Base-by-base conservation (phyloP, 2,113 vertebrate genomes). In the Pelodiscus sinensis region DNA sequence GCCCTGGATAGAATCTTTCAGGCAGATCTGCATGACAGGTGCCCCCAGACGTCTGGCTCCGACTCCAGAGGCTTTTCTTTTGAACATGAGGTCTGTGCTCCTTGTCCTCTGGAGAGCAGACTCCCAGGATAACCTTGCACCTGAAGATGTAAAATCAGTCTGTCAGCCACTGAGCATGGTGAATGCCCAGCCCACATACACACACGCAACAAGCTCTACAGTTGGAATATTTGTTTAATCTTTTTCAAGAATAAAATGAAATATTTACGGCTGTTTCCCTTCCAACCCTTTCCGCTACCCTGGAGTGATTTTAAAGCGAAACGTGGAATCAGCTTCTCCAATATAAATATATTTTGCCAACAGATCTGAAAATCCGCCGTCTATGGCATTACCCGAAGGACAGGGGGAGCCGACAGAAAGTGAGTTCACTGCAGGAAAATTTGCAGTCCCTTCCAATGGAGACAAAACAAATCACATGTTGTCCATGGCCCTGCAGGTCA, bases 401-500 rank as follows among this genome's bases (percentile, higher is more conserved):
- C 80, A 2, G 10, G 68, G 25, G 90, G 80, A 54, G 71, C 80
- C 85, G 62, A 82, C 83, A 90, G 58, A 87, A 75, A 85, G 82
- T 71, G 81, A 92, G 85, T 96, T 92, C 82, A 83, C 90, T 78
- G 29, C 60, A 71, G 88, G 88, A 90, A 86, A 91, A 79, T 83
- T 50, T 65, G 84, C 79, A 89, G 86, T 19, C 58, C 79, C 55
- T 86, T 91, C 90, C 84, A 86, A 35, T 56, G 84, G 86, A 90
- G 86, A 84, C 77, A 89, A 91, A 93, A 52, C 84, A 94, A 94
- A 91, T 93, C 89, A 24, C 82, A 11, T 78, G 92, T 86, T 91
- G 93, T 82, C 86, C 82, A 89, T 82, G 90, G 89, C 84, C 80
- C 11, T 94, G 92, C 91, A 96, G 96, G 96, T 96, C 93, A 93